These are phyloP conservation scores for Periparus ater DNA, from an alignment of 2,797 vertebrate species.

Conservation along the genomic window DNA sequence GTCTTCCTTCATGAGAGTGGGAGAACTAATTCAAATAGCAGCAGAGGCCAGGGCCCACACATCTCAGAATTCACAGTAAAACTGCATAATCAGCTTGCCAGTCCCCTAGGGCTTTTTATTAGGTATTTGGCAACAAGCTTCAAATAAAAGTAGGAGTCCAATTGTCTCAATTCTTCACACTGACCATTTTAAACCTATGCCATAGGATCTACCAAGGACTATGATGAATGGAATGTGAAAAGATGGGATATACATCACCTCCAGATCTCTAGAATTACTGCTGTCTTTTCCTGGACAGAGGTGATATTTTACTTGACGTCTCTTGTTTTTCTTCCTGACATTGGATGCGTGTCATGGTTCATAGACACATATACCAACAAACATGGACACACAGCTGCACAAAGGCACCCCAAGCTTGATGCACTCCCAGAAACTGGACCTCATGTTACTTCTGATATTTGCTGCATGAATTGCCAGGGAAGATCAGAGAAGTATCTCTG, in stretches of 20 bases:
- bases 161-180: background rate
- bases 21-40: background rate
- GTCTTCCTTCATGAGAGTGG: background rate
- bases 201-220: background rate
- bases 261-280: background rate
- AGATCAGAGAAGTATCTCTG: background rate
- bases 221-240: accelerated
- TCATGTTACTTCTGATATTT: background rate
- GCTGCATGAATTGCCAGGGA: background rate
- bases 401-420: background rate
- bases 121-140: background rate
- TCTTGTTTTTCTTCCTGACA: background rate
- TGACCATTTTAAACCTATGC: background rate
- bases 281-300: background rate
- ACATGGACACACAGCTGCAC: background rate
- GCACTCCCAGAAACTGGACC: background rate
- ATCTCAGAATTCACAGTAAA: background rate
- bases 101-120: background rate
- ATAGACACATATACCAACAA: background rate
- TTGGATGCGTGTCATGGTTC: no score
- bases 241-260: background rate
- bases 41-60: background rate
- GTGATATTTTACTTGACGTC: background rate
- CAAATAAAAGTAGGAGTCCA: background rate
- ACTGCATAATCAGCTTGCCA: background rate